A percentile compares a stretch with the other conserved stretches of the same genome.
Conservation (phyloP, 2,797 vertebrate genomes). For the Pipistrellus pipistrellus region DNA sequence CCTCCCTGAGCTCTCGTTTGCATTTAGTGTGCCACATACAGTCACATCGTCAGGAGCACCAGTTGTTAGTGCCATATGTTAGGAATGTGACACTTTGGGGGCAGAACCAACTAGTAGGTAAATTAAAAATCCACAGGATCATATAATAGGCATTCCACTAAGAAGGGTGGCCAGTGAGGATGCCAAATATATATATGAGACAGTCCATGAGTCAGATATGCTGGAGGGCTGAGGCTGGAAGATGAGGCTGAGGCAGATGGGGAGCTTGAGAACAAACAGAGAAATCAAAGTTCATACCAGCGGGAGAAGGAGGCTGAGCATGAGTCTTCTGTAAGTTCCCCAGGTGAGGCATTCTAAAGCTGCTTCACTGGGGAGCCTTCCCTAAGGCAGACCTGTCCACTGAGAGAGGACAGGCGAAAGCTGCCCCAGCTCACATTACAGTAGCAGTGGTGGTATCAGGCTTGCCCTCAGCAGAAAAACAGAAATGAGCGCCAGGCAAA, state of each 20-base stretch:
- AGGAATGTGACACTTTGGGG: neutral
- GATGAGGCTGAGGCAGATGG: neutral
- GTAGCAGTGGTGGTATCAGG: neutral
- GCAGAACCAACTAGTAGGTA: neutral
- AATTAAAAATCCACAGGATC: neutral
- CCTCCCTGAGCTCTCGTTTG: neutral
- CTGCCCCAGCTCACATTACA: fast-evolving
- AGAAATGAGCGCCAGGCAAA: neutral
- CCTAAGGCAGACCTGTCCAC: neutral
- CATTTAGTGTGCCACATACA: neutral
- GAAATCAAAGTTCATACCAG: neutral
- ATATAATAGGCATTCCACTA: neutral
- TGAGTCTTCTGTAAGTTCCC: neutral
- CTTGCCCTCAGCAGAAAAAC: neutral
- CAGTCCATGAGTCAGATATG: neutral
- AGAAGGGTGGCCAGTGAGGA: neutral
- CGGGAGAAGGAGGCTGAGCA: neutral
- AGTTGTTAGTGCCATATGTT: neutral
- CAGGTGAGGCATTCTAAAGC: neutral
- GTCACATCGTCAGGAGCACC: neutral
- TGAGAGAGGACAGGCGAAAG: neutral
- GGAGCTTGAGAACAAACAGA: neutral
- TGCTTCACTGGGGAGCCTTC: neutral
- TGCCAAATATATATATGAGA: neutral
- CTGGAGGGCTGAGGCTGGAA: neutral